Evolutionary conservation across 2,888 invertebrate species (phyloP), one percentile per base, ranked within the genome.

Genomic region (Blastobasis lacticolella): DNA sequence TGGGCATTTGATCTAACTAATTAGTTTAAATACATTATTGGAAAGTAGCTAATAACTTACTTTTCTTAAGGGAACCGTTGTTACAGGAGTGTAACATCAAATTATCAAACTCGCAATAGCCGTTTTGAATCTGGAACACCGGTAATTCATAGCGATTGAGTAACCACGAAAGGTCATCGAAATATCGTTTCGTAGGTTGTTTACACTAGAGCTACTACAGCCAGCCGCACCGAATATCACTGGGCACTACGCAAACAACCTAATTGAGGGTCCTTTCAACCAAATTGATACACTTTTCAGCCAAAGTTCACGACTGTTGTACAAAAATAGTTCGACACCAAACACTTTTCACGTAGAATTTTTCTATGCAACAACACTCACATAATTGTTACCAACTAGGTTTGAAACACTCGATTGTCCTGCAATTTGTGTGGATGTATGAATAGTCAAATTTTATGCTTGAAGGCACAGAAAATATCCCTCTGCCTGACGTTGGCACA

Each of bases 401-500:
- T 23, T 23, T 46, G 37, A n/a, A 42, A 43, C 53, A 48, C 45
- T 53, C 55, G 52, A 55, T 49, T 48, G 48, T 47, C 56, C 57
- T 58, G 51, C 55, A 55, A 51, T 46, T 23, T 48, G 54, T 57
- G 52, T 54, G 55, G 52, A 53, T 59, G 54, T 57, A 58, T 58
- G 49, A 60, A 62, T 55, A 56, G 66, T 58, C 59, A 61, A 57
- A 69, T 64, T 63, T 57, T 61, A 66, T 62, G 69, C 68, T 66
- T 64, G 62, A 67, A 67, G 64, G 66, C 68, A 72, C 69, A 63
- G 67, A 73, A 73, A 67, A 66, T 64, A 64, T 69, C 63, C 42
- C 69, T 64, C 63, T 66, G 62, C 61, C 58, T 47, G 38, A 38
- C 36, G 38, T 38, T 23, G 23, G 23, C 23, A 23, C 23, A 23